Conservation (phyloP, 2,888 invertebrate species). For the Myopa testacea region DNA sequence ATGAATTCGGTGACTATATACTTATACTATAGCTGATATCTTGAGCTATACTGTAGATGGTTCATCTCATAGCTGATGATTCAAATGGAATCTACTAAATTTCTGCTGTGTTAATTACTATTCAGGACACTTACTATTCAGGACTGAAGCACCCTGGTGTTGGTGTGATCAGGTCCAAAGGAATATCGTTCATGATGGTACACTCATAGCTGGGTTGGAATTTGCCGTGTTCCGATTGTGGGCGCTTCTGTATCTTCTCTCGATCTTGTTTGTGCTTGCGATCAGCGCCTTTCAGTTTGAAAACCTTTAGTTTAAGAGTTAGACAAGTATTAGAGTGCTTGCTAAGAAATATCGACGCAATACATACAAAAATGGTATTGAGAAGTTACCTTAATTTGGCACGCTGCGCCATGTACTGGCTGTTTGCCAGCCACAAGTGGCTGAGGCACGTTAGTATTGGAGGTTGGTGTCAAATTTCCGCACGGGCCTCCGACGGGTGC, state of each 20-base stretch:
- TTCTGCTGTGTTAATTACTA: too few species aligned
- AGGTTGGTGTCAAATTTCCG: conserved; percentile 53
- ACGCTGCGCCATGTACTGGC: conserved; percentile 92
- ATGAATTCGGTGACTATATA: too few species aligned
- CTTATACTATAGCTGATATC: too few species aligned
- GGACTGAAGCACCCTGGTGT: conserved; percentile 65
- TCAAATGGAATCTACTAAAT: too few species aligned
- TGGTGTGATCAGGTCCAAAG: conserved; percentile 64
- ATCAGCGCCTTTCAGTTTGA: conserved; percentile 95
- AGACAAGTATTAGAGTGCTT: too few species aligned
- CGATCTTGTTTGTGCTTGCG: conserved; percentile 97
- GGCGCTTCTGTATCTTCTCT: conserved; percentile 90
- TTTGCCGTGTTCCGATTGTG: conserved; percentile 86
- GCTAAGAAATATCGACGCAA: too few species aligned
- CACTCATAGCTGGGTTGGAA: conserved; percentile 96
- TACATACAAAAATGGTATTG: neutral
- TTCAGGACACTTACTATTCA: conserved; percentile 63
- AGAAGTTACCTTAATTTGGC: conserved; percentile 89
- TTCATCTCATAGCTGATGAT: too few species aligned
- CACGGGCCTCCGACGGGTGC: conserved; percentile 45
- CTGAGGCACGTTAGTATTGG: conserved; percentile 45
- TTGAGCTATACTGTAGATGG: too few species aligned
- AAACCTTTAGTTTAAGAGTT: conserved; percentile 70
- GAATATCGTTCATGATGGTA: conserved; percentile 91
- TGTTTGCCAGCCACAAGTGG: conserved; percentile 58